Base-by-base conservation (phyloP, 1,140 invertebrate species). In the Drosophila mauritiana region DNA sequence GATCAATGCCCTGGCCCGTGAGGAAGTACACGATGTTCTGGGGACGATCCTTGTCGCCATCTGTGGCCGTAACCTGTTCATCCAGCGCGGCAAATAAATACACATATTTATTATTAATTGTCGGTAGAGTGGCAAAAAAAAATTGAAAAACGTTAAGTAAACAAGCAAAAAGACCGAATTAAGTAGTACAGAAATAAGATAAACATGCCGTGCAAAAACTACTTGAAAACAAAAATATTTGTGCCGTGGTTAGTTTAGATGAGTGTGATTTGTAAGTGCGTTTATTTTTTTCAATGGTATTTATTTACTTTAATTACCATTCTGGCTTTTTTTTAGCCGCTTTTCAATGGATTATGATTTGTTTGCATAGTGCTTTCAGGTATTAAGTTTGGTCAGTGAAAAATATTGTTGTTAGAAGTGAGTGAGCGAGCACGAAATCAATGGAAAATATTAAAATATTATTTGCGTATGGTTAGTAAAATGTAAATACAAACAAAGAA, bases 1-100 rank as follows among this genome's bases (percentile, higher is more conserved):
- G 96, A 94, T 98, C 97, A 80, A 99, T 98, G 57, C 98, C 98
- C 92, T 99, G 98, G 10, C 98, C 98, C 22, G 98, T 99, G 49
- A 99, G 93, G 93, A 98, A 98, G 93, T 99, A 99, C 6, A 99
- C 97, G 91, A 99, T 99, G 88, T 98, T 97, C 88, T 98, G 97
- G 45, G 96, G 96, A 51, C 98, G 95, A 92, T 98, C 97, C 86
- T 97, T 97, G 92, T 99, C 98, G 20, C 98, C 98, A 91, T 99
- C 98, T 3, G 97, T 98, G 22, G 98, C 98, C 25, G 96, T 97
- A 48, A 99, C 98, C 98, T 99, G 92, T 76, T 53, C 43, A 51
- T 52, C 42, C 59, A 45, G 34, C 45, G 55, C 56, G 65, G 53
- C 55, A 53, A 58, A 22, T 65, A 65, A 64, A 64, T 20, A 27